Conservation (phyloP, 2,888 invertebrate species). For the Octonoba sinensis region DNA sequence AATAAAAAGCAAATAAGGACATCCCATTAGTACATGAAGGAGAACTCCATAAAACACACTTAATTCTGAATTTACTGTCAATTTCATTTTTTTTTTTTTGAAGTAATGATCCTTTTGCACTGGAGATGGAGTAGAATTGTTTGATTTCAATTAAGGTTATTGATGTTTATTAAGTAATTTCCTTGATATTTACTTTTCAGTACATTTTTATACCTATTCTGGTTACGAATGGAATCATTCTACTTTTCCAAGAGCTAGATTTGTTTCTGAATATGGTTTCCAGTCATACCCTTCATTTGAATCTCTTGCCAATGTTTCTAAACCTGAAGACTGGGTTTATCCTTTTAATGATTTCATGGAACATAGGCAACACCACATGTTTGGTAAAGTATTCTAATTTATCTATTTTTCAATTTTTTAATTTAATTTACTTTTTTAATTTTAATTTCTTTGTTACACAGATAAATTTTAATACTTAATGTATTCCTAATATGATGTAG, state of each 20-base stretch:
- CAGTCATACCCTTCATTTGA: conserved; percentile 86
- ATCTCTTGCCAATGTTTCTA: conserved; percentile 77
- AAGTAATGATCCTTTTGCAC: too few species aligned
- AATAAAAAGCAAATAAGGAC: too few species aligned
- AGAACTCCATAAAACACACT: too few species aligned
- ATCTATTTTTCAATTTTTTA: neutral
- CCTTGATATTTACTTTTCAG: conserved; percentile 66
- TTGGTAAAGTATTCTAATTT: conserved; percentile 75
- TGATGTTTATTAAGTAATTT: neutral
- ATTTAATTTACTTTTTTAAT: too few species aligned
- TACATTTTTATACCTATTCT: conserved; percentile 83
- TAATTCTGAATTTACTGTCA: too few species aligned
- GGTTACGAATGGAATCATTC: conserved; percentile 84
- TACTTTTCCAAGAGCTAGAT: conserved; percentile 85
- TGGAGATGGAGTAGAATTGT: too few species aligned
- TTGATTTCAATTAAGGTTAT: neutral
- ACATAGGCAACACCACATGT: conserved; percentile 89
- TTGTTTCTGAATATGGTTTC: conserved; percentile 95
- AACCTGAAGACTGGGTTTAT: conserved; percentile 70
- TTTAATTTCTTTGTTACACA: too few species aligned
- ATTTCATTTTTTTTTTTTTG: too few species aligned
- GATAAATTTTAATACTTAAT: too few species aligned
- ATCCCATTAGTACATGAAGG: too few species aligned
- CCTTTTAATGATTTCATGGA: conserved; percentile 73
- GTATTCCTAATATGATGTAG: neutral